A percentile compares a stretch with the other conserved stretches of the same genome.
Evolutionary conservation across 2,888 invertebrate species (phyloP).

Genomic region (Andrena fulva): DNA sequence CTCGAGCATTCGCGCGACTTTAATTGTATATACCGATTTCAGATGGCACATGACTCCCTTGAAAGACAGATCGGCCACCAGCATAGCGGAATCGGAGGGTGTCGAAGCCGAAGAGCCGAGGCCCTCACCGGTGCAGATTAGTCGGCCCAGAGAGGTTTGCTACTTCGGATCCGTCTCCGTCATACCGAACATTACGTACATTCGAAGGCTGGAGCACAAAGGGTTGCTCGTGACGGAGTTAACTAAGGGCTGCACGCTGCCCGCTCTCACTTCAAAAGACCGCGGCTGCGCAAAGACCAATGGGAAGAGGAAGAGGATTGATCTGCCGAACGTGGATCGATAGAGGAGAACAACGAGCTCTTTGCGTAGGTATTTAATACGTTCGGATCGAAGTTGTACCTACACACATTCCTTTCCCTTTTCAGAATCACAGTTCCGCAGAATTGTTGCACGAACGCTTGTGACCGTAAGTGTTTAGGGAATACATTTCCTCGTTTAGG

Average conservation of each 20-base stretch:
- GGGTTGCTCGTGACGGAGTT: conserved; percentile 69
- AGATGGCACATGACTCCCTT: conserved; percentile 81
- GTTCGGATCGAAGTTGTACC: not conserved
- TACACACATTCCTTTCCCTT: not conserved
- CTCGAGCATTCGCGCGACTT: not conserved
- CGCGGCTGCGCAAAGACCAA: conserved; percentile 65
- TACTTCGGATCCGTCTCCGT: conserved; percentile 77
- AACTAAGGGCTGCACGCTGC: conserved; percentile 70
- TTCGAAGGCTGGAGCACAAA: conserved; percentile 75
- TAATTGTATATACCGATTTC: not conserved
- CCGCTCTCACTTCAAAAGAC: conserved; percentile 73
- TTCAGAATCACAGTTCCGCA: not conserved
- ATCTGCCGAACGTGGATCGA: conserved; percentile 64
- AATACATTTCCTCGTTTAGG: not conserved
- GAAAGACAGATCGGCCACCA: conserved; percentile 65
- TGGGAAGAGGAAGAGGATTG: conserved; percentile 73
- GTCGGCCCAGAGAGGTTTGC: conserved; percentile 59
- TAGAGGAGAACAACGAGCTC: not conserved
- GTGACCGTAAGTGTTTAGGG: not conserved
- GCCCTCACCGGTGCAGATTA: conserved; percentile 26
- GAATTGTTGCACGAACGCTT: not conserved
- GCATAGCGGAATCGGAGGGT: conserved; percentile 14
- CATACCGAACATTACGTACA: conserved; percentile 77
- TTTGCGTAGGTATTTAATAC: not conserved
- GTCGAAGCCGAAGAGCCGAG: conserved; percentile 28